Base-by-base conservation (phyloP, 2,888 invertebrate species). In the Spialia ferax region DNA sequence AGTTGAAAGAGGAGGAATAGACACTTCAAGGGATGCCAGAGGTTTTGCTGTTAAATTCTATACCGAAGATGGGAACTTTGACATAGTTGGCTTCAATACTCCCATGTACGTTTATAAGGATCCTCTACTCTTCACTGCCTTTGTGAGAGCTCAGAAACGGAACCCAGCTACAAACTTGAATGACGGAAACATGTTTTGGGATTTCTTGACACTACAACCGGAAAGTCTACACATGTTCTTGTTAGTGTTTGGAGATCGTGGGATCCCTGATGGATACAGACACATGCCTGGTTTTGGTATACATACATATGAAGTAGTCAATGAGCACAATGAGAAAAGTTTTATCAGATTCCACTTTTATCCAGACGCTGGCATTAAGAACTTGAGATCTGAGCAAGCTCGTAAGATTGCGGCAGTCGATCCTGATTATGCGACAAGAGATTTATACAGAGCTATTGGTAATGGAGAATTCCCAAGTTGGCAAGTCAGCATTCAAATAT, bases 401-500 rank as follows among this genome's bases (percentile, higher is more conserved):
- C 48, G 48, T 11, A 48, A 48, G 20, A 48, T 48, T 3, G 48
- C 48, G 20, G 48, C 48, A 11, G 48, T 48, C 20, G 48, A 48
- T 20, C 48, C 45, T 48, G 45, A 20, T 48, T 48, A 48, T 20
- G 45, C 45, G 18, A 48, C 45, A 10, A 48, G 45, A 10, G 45
- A 48, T 11, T 48, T 48, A 7, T 48, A 48, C 10, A 48, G 20
- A 20, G 45, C 45, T 20, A 48, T 48, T 20, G 45, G 45, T 10
- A 48, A 48, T 20, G 45, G 45, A 15, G 18, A 48, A 4, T 48
- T 48, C 10, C 45, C 45, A 20, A 48, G 45, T 48, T 48, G 45
- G 45, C 45, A 48, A 48, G 45, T 48, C 20, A 48, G 45, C 11
- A 48, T 48, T 20, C 45, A 48, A 48, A 48, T 48, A 48, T 10